These are phyloP conservation scores for Polypterus bichir DNA, from an alignment of 2,113 vertebrate species.

Conservation along the genomic window DNA sequence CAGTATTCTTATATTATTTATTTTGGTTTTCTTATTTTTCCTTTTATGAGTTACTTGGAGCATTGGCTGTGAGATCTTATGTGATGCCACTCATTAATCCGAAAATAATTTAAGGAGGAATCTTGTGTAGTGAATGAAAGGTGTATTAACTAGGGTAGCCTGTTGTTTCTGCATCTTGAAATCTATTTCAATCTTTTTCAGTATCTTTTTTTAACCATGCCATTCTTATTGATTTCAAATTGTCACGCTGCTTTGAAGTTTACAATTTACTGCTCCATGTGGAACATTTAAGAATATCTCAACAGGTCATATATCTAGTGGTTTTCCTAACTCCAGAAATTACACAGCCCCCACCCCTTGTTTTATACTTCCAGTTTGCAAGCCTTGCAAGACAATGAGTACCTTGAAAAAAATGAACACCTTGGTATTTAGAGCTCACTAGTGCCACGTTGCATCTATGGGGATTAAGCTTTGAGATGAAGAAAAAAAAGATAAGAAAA, in stretches of 20 bases:
- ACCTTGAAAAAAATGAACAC: conserved; percentile 51
- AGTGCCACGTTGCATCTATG: conserved; percentile 74
- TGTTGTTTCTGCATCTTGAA: no score
- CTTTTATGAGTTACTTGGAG: no score
- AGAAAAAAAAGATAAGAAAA: conserved; percentile 85
- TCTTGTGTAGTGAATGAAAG: no score
- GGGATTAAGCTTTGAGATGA: conserved; percentile 67
- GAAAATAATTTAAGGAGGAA: no score
- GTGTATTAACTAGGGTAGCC: no score
- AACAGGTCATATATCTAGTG: conserved; percentile 38
- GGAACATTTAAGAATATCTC: conserved; percentile 32
- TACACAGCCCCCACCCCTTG: conserved; percentile 1
- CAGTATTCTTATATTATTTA: no score
- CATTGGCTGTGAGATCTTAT: no score
- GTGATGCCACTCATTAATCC: no score
- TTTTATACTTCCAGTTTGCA: conserved; percentile 16
- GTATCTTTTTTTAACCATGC: no score
- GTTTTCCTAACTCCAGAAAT: conserved; percentile 14
- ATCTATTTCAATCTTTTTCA: no score
- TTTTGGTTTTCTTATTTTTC: no score
- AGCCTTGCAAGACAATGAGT: conserved; percentile 38
- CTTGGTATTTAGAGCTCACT: conserved; percentile 51
- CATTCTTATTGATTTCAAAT: conserved; percentile 42
- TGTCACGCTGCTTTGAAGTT: conserved; percentile 49
- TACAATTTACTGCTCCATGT: conserved; percentile 37